Evolutionary conservation across 2,797 vertebrate species (phyloP), one percentile per base, ranked within the genome.

Genomic region (Sandelia bainsii): DNA sequence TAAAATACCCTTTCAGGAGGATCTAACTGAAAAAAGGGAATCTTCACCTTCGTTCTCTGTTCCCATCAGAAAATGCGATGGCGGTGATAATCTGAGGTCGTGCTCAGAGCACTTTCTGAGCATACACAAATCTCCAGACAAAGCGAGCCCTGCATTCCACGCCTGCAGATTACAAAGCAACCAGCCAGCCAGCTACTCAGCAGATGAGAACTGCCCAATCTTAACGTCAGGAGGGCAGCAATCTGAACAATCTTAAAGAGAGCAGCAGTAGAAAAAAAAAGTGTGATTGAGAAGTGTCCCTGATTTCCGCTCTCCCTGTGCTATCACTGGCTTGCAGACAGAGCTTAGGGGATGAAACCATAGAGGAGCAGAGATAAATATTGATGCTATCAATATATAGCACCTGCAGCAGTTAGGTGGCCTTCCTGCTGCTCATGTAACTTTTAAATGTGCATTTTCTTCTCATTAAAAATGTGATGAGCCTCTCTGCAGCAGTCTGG

Each of bases 81-180:
- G 50, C 14, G 37, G 16, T 67, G 72, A 75, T 61, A 73, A 52
- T 65, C 6, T 6, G 46, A 64, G 71, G 79, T 73, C 40, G 5
- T 44, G 76, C 72, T 76, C 34, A 44, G 58, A 68, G 77, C 84
- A 72, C 59, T 75, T 29, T 65, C 58, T 58, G 40, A 80, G 62
- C 75, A 90, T 67, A 82, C 77, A 84, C 58, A 82, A 79, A 82
- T 86, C 87, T 79, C 66, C 71, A 53, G 58, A 83, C 72, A 80
- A 83, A 82, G 77, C 49, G 46, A 69, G 19, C 66, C 48, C 75
- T 54, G 75, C 48, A 40, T 54, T 75, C 61, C 51, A 56, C 54
- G 49, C 19, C 60, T 54, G 69, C 22, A 71, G 84, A 89, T 89
- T 84, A 87, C 64, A 57, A 70, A 67, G 67, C 51, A 74, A 62